phyloP scores from a whole-genome alignment of 2,888 invertebrate genomes.

The Diarsia mendica region DNA sequence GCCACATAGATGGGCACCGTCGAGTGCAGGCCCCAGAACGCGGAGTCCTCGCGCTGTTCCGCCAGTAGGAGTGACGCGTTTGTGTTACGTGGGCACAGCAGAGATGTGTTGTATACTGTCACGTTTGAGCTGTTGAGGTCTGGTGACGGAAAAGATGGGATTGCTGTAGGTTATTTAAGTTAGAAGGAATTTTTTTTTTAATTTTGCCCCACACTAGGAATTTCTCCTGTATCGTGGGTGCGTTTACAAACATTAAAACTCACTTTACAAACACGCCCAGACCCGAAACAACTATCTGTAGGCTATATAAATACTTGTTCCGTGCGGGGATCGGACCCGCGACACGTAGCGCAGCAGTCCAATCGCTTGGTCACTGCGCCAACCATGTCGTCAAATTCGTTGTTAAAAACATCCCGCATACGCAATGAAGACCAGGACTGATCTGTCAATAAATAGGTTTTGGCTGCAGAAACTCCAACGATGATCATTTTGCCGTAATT shows the following conservation, averaged over 20 bases:
- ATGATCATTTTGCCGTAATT: background rate
- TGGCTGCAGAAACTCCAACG: background rate
- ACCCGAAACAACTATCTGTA: too few relatives aligned
- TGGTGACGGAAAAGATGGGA: constrained; percentile 53
- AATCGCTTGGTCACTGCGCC: too few relatives aligned
- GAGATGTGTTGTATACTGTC: constrained; percentile 73
- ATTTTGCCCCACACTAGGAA: too few relatives aligned
- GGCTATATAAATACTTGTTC: too few relatives aligned
- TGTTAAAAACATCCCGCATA: background rate
- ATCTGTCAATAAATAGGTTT: background rate
- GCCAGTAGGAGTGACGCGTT: constrained; percentile 74
- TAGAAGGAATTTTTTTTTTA: background rate
- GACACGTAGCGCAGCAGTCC: too few relatives aligned
- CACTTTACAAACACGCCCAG: too few relatives aligned
- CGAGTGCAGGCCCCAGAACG: constrained; percentile 93
- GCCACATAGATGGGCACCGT: constrained; percentile 96
- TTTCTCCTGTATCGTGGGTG: too few relatives aligned
- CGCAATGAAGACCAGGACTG: background rate
- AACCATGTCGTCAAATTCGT: too few relatives aligned
- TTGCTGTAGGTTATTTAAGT: background rate
- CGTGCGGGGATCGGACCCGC: too few relatives aligned
- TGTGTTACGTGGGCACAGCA: constrained; percentile 85
- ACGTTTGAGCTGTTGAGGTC: constrained; percentile 75
- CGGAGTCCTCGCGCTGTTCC: constrained; percentile 77
- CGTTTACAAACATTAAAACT: too few relatives aligned